A percentile compares a stretch with the other conserved stretches of the same genome.
Conservation (phyloP, 2,888 invertebrate genomes). For the Ornithoptera priamus region DNA sequence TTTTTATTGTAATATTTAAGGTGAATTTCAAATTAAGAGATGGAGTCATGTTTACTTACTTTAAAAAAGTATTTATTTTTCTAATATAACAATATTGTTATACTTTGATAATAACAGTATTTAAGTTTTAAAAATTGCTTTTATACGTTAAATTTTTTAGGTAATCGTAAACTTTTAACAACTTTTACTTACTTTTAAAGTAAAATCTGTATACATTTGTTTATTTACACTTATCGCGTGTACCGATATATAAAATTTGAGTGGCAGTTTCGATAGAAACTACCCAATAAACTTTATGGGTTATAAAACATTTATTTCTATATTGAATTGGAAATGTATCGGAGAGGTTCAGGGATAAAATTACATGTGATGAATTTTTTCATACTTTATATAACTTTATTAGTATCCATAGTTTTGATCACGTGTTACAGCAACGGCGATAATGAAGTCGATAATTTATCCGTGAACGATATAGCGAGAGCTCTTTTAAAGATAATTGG, state of each 20-base stretch:
- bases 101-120: no score
- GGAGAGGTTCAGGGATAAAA: neutral
- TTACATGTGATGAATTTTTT: constrained; percentile 21
- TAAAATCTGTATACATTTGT: no score
- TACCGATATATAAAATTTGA: constrained; percentile 37
- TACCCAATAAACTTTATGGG: constrained; percentile 36
- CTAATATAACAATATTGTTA: no score
- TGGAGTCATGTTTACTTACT: constrained; percentile 4
- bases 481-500: constrained; percentile 40
- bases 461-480: constrained; percentile 41
- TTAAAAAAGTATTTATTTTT: constrained; percentile 6
- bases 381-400: constrained; percentile 1
- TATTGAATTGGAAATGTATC: constrained; percentile 7
- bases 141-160: no score
- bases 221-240: constrained; percentile 31
- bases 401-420: constrained; percentile 18
- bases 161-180: no score
- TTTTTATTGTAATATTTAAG: no score
- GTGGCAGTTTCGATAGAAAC: constrained; percentile 31
- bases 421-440: constrained; percentile 17
- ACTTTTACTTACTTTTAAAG: no score
- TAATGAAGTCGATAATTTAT: constrained; percentile 31
- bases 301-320: constrained; percentile 32
- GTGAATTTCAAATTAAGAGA: neutral
- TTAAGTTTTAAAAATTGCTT: no score